phyloP scores from a whole-genome alignment of 2,797 vertebrate genomes.

The Lagocephalus sceleratus region DNA sequence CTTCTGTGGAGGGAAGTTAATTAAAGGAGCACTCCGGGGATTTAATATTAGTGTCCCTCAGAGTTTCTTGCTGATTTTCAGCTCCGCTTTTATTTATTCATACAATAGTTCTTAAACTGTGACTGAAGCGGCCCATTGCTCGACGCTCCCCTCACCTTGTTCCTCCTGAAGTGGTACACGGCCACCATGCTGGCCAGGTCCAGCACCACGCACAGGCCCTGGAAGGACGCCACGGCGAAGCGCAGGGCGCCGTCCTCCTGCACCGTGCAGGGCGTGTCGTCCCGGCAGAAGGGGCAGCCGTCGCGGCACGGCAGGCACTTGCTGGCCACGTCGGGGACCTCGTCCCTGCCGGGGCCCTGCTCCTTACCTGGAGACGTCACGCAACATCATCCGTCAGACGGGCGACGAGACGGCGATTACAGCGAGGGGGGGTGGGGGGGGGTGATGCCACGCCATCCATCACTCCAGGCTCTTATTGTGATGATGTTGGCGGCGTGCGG shows the following conservation, averaged over 20 bases:
- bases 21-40: too few relatives aligned
- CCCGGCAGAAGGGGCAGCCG: conserved; percentile 87
- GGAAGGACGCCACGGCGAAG: conserved; percentile 89
- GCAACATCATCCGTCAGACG: conserved; percentile 26
- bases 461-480: conserved; percentile 16
- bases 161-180: conserved; percentile 91
- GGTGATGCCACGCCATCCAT: conserved; percentile 30
- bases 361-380: conserved; percentile 76
- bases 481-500: conserved; percentile 9
- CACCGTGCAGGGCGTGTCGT: conserved; percentile 89
- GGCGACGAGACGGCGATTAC: too few relatives aligned
- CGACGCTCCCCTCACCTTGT: conserved; percentile 81
- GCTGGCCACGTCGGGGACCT: conserved; percentile 76
- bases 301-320: conserved; percentile 90
- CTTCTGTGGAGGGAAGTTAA: too few relatives aligned
- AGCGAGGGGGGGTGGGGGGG: conserved; percentile 45
- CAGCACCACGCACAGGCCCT: conserved; percentile 89
- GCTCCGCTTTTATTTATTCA: neutral
- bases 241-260: conserved; percentile 86
- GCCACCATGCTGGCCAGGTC: conserved; percentile 83
- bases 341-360: conserved; percentile 53
- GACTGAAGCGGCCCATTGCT: neutral
- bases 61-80: neutral
- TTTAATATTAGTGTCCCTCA: neutral
- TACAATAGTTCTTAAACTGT: too few relatives aligned